Evolutionary conservation across 2,113 vertebrate genomes (phyloP).

Genomic region (Phrynosoma platyrhinos): DNA sequence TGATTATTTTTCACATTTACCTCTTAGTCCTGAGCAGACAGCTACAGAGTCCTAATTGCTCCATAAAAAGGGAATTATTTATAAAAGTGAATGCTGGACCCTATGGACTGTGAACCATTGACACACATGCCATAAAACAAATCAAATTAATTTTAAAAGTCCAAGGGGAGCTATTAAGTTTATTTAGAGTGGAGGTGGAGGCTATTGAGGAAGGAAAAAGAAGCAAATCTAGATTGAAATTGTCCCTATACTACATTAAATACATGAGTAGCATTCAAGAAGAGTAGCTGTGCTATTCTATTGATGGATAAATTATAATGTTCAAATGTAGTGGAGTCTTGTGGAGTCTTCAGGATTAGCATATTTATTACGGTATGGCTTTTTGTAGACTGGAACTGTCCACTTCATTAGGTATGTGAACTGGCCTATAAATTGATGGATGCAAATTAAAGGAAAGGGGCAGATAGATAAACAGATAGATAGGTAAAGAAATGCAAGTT

Average conservation of each 20-base stretch:
- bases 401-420: background rate
- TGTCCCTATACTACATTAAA: background rate
- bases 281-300: background rate
- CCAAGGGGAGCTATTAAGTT: conserved; percentile 6
- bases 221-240: background rate
- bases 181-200: background rate
- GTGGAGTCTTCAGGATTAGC: background rate
- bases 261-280: background rate
- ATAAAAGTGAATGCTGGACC: conserved; percentile 21
- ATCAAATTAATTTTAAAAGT: conserved; percentile 34
- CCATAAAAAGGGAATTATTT: conserved; percentile 35
- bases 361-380: background rate
- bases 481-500: background rate
- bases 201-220: no score
- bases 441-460: background rate
- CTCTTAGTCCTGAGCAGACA: conserved; percentile 20
- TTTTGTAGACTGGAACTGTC: background rate
- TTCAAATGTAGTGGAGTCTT: no score
- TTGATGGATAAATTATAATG: background rate
- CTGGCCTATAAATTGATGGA: background rate
- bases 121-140: conserved; percentile 25
- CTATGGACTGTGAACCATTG: conserved; percentile 27
- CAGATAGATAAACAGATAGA: background rate
- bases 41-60: conserved; percentile 25
- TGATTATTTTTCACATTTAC: conserved; percentile 21